A percentile compares a stretch with the other conserved stretches of the same genome.
Evolutionary conservation across 1,140 invertebrate species (phyloP).

Genomic region (Schlechtendalia chinensis): DNA sequence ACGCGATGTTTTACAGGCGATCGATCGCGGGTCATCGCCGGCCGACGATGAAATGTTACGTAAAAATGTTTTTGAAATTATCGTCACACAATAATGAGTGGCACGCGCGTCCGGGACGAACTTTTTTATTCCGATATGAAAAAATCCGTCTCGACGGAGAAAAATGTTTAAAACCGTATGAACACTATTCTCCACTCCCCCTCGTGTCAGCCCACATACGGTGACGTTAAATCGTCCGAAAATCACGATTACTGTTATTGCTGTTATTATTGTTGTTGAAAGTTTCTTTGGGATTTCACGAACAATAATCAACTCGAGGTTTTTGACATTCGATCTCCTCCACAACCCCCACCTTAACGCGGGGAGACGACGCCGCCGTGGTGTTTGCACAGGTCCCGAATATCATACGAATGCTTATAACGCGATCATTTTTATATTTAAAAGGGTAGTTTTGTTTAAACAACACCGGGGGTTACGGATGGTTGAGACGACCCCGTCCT

Average conservation of each 20-base stretch:
- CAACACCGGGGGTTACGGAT: not conserved
- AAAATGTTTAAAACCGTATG: no score
- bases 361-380: not conserved
- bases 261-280: not conserved
- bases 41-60: not conserved
- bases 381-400: not conserved
- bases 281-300: not conserved
- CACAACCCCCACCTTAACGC: not conserved
- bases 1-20: not conserved
- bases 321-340: not conserved
- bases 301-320: slow-evolving; percentile 2
- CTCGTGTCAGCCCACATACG: no score
- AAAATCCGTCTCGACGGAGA: no score
- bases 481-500: not conserved
- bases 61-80: not conserved
- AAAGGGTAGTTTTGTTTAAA: not conserved
- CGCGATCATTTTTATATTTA: not conserved
- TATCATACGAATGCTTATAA: slow-evolving; percentile 3
- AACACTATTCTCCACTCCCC: no score
- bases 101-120: no score
- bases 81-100: not conserved
- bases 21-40: not conserved
- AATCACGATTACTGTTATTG: not conserved
- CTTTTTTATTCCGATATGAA: no score
- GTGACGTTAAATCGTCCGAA: not conserved